phyloP scores from a whole-genome alignment of 2,113 vertebrate species.

The Zosterops pallidus region DNA sequence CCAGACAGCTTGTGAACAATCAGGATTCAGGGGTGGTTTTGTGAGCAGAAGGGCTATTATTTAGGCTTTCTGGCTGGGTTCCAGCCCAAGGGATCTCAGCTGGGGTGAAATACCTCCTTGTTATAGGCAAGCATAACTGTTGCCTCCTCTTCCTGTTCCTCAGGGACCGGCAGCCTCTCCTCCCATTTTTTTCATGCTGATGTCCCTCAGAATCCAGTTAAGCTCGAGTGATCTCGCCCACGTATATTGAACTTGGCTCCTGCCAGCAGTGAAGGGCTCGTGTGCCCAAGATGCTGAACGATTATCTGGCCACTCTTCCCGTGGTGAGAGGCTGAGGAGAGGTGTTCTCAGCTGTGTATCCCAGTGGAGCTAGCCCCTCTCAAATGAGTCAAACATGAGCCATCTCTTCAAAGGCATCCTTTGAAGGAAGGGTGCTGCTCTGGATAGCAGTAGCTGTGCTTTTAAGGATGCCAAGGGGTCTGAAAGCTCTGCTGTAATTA shows the following conservation, averaged over 20 bases:
- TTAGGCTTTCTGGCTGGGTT: not conserved
- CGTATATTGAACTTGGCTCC: not conserved
- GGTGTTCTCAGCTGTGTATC: not conserved
- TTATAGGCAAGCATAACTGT: not conserved
- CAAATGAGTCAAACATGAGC: not conserved
- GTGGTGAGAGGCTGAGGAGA: not conserved
- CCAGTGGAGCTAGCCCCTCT: not conserved
- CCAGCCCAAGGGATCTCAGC: not conserved
- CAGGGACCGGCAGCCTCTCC: not conserved
- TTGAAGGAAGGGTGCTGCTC: not conserved
- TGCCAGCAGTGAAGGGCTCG: not conserved
- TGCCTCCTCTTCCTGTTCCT: not conserved
- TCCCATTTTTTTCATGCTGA: not conserved
- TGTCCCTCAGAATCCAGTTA: not conserved
- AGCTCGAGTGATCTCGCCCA: not conserved
- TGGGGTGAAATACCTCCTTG: not conserved
- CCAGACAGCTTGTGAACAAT: not conserved
- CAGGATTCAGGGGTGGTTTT: not conserved
- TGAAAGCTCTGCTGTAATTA: not conserved
- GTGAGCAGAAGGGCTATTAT: not conserved
- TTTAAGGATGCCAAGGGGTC: not conserved
- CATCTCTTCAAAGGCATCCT: not conserved
- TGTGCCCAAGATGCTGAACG: not conserved
- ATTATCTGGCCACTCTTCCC: not conserved
- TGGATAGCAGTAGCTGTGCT: not conserved